Evolutionary conservation across 2,888 invertebrate species (phyloP).

Genomic region (Scaptomyza reducta): DNA sequence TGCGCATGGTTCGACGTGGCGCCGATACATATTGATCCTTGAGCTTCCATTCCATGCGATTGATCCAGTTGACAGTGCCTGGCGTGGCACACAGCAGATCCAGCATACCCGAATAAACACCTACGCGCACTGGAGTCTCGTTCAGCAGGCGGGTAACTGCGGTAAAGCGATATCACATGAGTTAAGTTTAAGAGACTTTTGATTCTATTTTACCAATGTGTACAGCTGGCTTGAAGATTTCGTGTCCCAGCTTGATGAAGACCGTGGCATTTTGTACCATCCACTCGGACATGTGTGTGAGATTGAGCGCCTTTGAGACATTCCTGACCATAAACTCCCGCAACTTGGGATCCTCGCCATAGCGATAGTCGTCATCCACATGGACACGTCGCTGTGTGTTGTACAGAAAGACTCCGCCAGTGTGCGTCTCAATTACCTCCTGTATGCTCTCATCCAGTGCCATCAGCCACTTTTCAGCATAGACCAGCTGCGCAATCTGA

Average conservation of each 20-base stretch:
- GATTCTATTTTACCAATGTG: conserved; percentile 85
- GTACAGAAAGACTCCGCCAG: conserved; percentile 84
- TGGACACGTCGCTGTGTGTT: conserved; percentile 87
- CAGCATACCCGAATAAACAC: conserved; percentile 91
- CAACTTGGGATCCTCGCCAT: conserved; percentile 80
- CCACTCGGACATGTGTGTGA: conserved; percentile 88
- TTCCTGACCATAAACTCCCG: conserved; percentile 88
- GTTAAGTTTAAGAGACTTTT: neutral
- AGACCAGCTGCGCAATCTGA: conserved; percentile 84
- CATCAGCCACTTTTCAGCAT: conserved; percentile 85
- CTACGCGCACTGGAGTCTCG: conserved; percentile 88
- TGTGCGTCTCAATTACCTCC: conserved; percentile 43
- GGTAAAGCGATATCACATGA: conserved; percentile 68
- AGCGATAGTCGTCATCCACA: conserved; percentile 84
- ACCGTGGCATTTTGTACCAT: conserved; percentile 87
- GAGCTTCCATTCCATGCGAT: conserved; percentile 88
- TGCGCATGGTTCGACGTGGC: conserved; percentile 86
- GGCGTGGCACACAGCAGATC: conserved; percentile 93
- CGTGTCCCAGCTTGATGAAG: conserved; percentile 86
- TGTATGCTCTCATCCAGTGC: conserved; percentile 85
- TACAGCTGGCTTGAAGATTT: conserved; percentile 92
- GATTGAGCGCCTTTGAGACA: conserved; percentile 87
- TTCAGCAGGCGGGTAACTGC: conserved; percentile 90
- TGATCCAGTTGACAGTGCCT: conserved; percentile 91
- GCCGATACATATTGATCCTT: conserved; percentile 86